phyloP scores from a whole-genome alignment of 2,113 vertebrate genomes.

The Cyanoderma ruficeps region DNA sequence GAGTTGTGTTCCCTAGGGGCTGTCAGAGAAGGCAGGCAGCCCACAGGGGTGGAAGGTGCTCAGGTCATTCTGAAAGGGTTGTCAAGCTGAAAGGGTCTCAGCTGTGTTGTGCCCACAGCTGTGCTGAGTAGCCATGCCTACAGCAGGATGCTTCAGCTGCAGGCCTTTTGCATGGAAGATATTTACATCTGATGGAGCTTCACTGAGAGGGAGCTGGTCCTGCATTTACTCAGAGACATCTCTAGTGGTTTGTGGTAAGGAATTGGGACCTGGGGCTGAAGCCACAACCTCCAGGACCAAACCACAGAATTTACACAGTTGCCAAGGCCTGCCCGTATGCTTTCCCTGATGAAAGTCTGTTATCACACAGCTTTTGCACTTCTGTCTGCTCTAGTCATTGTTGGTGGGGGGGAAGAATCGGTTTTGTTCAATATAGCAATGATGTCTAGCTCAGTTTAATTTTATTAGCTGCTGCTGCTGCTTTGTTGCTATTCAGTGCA shows the following conservation, averaged over 20 bases:
- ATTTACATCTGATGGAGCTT: not conserved
- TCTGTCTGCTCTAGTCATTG: not conserved
- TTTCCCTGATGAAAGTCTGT: not conserved
- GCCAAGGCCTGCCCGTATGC: not conserved
- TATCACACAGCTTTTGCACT: not conserved
- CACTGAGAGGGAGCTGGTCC: not conserved
- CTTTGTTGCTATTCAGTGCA: not conserved
- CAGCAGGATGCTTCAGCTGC: not conserved
- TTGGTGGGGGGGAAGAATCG: not conserved
- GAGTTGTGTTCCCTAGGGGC: not conserved
- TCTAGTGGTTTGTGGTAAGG: constrained; percentile 40
- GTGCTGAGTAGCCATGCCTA: not conserved
- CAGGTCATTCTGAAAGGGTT: not conserved
- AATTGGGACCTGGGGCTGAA: not conserved
- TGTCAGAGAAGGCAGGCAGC: not conserved
- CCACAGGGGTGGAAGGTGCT: not conserved
- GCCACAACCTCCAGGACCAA: constrained; percentile 32
- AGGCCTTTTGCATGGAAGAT: not conserved
- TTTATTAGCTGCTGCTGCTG: not conserved
- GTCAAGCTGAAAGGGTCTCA: not conserved
- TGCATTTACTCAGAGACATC: not conserved
- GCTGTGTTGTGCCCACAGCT: not conserved
- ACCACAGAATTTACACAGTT: constrained; percentile 24
- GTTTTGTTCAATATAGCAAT: not conserved
- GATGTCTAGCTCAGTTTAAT: not conserved